Conservation (phyloP, 2,797 vertebrate genomes). For the Urophycis tenuis region DNA sequence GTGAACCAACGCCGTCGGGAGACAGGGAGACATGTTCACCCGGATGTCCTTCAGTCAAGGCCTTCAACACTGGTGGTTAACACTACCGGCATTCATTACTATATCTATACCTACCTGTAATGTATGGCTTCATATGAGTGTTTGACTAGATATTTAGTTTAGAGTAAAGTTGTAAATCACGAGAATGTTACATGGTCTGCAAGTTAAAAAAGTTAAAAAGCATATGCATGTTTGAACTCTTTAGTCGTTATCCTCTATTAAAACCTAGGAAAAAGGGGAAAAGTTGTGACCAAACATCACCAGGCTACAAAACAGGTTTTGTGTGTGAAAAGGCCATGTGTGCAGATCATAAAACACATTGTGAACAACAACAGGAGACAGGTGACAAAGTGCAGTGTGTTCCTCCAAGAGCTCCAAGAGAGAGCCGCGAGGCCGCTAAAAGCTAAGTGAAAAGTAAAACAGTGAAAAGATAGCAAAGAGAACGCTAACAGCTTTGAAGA, state of each 20-base stretch:
- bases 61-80: neutral
- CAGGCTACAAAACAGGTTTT: neutral
- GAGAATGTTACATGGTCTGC: neutral
- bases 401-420: conserved; percentile 8
- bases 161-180: neutral
- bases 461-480: neutral
- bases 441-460: neutral
- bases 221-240: neutral
- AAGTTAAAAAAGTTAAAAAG: neutral
- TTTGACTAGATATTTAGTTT: neutral
- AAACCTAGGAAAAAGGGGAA: conserved; percentile 13
- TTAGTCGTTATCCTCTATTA: neutral
- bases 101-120: neutral
- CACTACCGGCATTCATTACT: neutral
- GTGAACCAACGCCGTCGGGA: neutral
- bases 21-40: neutral
- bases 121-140: neutral
- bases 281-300: neutral
- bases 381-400: conserved; percentile 9
- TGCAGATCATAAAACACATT: conserved; percentile 34
- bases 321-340: neutral
- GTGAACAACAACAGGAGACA: conserved; percentile 24
- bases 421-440: neutral
- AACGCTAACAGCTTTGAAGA: neutral
- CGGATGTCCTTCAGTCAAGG: neutral